These are phyloP conservation scores for Eretmocerus hayati DNA, from an alignment of 2,888 invertebrate species.

Conservation along the genomic window DNA sequence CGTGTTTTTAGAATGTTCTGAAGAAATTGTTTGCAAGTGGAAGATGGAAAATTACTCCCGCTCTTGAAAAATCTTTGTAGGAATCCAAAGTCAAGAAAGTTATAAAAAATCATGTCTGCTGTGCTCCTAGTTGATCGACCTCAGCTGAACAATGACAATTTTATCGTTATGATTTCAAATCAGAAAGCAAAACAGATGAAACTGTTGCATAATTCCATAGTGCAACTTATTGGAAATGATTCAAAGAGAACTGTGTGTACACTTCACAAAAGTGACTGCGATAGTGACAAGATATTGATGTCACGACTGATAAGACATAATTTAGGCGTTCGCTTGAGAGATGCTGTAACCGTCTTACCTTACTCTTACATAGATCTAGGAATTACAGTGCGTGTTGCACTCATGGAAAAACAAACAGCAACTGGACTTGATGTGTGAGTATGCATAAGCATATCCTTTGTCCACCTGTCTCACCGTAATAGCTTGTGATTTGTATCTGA, in stretches of 20 bases:
- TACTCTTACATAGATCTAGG: too few relatives aligned
- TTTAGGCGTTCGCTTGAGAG: background rate
- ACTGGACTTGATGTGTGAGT: background rate
- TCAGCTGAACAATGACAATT: background rate
- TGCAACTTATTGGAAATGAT: background rate
- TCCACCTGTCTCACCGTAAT: background rate
- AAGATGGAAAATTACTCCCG: too few relatives aligned
- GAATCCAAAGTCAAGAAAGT: too few relatives aligned
- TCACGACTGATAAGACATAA: conserved; percentile 1
- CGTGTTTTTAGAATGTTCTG: too few relatives aligned
- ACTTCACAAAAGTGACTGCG: background rate
- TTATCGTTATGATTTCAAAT: background rate
- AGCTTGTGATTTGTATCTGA: background rate
- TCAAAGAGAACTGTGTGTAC: background rate
- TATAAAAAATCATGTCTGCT: too few relatives aligned
- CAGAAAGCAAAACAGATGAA: background rate
- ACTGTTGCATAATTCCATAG: background rate
- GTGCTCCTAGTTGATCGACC: too few relatives aligned
- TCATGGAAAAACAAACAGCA: too few relatives aligned
- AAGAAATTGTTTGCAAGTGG: too few relatives aligned
- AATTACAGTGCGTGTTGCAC: too few relatives aligned
- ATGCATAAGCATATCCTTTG: background rate
- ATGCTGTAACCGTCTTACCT: too few relatives aligned
- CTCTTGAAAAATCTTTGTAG: too few relatives aligned
- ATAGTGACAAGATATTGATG: background rate